These are phyloP conservation scores for Perodicticus potto DNA, from an alignment of 2,797 vertebrate genomes.

Conservation along the genomic window DNA sequence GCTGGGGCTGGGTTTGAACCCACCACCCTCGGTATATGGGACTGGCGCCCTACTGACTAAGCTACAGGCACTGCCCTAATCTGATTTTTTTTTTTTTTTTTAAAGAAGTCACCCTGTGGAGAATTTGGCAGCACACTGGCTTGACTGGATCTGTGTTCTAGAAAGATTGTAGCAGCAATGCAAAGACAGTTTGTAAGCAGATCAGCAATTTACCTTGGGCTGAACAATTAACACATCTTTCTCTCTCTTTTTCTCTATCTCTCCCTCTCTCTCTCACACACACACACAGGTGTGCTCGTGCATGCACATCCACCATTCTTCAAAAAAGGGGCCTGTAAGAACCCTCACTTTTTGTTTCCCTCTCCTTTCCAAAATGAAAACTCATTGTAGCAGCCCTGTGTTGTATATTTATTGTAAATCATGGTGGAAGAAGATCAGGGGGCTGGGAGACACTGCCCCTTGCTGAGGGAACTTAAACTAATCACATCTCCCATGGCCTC, in stretches of 20 bases:
- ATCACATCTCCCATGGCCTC: not conserved
- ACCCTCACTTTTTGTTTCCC: not conserved
- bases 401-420: not conserved
- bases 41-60: too few relatives aligned
- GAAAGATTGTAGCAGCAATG: not conserved
- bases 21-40: too few relatives aligned
- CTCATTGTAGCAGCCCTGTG: not conserved
- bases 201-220: not conserved
- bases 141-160: not conserved
- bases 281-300: not conserved
- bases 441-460: accelerated
- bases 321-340: not conserved
- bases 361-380: constrained; percentile 2
- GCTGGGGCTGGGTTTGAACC: too few relatives aligned
- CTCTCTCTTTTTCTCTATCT: not conserved
- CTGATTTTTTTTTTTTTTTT: too few relatives aligned
- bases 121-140: not conserved
- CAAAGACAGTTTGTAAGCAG: not conserved
- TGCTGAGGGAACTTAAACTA: not conserved
- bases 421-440: not conserved
- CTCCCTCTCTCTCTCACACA: not conserved
- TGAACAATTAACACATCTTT: not conserved
- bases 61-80: too few relatives aligned
- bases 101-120: not conserved
- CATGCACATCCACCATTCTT: not conserved